Evolutionary conservation across 2,888 invertebrate species (phyloP).

Genomic region (Iselma pallidipennis): DNA sequence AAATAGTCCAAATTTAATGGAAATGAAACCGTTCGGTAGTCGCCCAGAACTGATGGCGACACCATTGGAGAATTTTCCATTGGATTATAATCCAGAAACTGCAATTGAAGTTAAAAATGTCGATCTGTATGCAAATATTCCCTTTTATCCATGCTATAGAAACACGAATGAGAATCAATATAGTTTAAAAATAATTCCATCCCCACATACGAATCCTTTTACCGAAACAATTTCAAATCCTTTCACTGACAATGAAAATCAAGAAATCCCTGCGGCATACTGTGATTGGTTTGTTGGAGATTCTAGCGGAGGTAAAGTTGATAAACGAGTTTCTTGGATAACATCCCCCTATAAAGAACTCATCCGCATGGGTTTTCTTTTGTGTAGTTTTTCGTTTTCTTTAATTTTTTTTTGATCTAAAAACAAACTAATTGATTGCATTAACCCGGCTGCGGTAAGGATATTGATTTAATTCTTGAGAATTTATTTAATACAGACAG

Average conservation of each 20-base stretch:
- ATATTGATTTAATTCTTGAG: constrained; percentile 39
- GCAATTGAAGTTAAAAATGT: constrained; percentile 21
- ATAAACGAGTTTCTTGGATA: constrained; percentile 27
- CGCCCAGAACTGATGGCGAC: constrained; percentile 46
- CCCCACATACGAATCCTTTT: constrained; percentile 24
- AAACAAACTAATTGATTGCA: constrained; percentile 44
- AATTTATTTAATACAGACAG: constrained; percentile 24
- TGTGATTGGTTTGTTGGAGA: constrained; percentile 54
- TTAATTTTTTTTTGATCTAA: constrained; percentile 44
- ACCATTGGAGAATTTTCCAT: constrained; percentile 47
- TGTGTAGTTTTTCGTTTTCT: constrained; percentile 23
- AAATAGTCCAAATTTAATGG: constrained; percentile 16
- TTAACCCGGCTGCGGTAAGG: constrained; percentile 52
- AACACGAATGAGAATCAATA: constrained; percentile 25
- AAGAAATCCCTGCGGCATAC: constrained; percentile 50
- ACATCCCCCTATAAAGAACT: constrained; percentile 39
- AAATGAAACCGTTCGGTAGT: constrained; percentile 38
- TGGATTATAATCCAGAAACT: constrained; percentile 39
- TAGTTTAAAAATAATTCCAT: constrained; percentile 15
- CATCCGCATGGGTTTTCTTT: constrained; percentile 51
- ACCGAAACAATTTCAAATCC: constrained; percentile 37
- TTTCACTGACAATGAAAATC: constrained; percentile 31
- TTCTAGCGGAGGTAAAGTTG: constrained; percentile 49
- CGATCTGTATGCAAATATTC: constrained; percentile 50
- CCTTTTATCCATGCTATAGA: constrained; percentile 51